A percentile compares a stretch with the other conserved stretches of the same genome.
Evolutionary conservation across 2,888 invertebrate species (phyloP).

Genomic region (Melanargia galathea): DNA sequence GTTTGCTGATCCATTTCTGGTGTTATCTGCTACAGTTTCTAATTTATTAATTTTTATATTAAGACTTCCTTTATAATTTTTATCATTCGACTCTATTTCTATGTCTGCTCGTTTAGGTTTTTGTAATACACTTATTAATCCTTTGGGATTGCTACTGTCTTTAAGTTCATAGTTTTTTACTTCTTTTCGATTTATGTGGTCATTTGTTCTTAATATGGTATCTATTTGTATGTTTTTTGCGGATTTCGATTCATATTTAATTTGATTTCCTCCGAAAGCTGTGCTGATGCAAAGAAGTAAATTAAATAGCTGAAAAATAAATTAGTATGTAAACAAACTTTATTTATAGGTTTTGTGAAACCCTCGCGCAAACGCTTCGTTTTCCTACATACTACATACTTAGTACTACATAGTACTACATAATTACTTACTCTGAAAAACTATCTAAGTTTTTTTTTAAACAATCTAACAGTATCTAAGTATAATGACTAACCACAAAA

Average conservation of each 20-base stretch:
- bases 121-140: not conserved
- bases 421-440: not conserved
- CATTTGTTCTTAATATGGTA: not conserved
- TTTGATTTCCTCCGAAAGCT: not conserved
- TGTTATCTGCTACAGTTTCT: not conserved
- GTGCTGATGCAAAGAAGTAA: not conserved
- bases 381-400: no score
- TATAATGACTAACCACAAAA: slow-evolving; percentile 1
- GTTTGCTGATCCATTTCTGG: not conserved
- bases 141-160: not conserved
- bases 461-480: not conserved
- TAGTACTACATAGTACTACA: no score
- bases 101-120: not conserved
- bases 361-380: no score
- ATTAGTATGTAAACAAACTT: not conserved
- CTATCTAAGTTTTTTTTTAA: not conserved
- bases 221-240: not conserved
- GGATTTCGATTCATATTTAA: not conserved
- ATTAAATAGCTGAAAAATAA: slow-evolving; percentile 7
- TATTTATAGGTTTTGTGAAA: no score
- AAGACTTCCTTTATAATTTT: not conserved
- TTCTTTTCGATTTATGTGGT: not conserved
- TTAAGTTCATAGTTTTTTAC: not conserved
- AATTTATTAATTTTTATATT: not conserved
- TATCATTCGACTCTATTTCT: not conserved